A percentile compares a stretch with the other conserved stretches of the same genome.
Conservation (phyloP, 1,140 invertebrate genomes). For the Callitettix versicolor region DNA sequence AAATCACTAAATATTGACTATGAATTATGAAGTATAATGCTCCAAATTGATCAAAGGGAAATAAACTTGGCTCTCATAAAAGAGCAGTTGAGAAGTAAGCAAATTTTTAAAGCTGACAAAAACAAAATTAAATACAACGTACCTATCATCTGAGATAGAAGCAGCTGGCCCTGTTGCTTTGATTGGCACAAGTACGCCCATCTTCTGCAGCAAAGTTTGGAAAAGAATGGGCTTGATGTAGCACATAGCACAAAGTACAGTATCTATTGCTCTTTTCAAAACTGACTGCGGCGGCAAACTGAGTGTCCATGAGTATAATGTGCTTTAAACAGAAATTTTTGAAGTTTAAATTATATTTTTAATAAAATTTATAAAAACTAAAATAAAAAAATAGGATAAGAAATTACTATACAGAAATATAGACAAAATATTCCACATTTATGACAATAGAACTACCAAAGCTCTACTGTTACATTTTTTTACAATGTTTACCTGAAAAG, state of each 20-base stretch:
- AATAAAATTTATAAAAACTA: neutral
- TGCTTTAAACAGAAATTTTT: slow-evolving; percentile 33
- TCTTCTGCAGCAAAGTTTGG: slow-evolving; percentile 55
- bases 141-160: slow-evolving; percentile 48
- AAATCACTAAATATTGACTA: too few species aligned
- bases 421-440: too few species aligned
- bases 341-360: neutral
- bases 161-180: slow-evolving; percentile 32
- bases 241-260: slow-evolving; percentile 73
- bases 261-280: slow-evolving; percentile 68
- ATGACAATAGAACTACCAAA: too few species aligned
- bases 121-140: slow-evolving; percentile 23
- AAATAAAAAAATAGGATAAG: slow-evolving; percentile 13
- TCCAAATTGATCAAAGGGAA: too few species aligned
- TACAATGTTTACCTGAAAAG: slow-evolving; percentile 16
- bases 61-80: too few species aligned
- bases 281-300: slow-evolving; percentile 49
- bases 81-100: too few species aligned
- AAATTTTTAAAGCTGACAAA: too few species aligned
- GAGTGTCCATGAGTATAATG: slow-evolving; percentile 65
- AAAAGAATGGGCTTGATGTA: slow-evolving; percentile 69
- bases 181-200: slow-evolving; percentile 50
- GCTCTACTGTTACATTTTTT: too few species aligned
- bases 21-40: too few species aligned
- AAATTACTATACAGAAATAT: neutral